These are phyloP conservation scores for Bombus cullumanus DNA, from an alignment of 1,140 invertebrate species.

Conservation along the genomic window DNA sequence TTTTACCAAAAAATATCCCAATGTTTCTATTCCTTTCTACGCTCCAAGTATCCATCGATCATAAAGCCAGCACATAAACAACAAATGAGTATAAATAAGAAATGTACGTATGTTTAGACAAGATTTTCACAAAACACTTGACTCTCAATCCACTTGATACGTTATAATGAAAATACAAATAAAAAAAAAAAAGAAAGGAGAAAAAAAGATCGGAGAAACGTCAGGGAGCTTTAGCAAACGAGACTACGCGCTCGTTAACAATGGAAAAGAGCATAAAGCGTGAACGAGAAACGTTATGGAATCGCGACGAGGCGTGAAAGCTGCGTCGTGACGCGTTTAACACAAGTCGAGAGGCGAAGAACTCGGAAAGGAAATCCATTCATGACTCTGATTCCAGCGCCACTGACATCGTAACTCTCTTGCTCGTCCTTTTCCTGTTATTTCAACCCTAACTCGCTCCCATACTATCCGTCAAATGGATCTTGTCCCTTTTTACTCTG, in stretches of 20 bases:
- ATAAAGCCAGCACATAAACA: not conserved
- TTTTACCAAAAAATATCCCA: not conserved
- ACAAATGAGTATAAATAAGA: not conserved
- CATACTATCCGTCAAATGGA: not conserved
- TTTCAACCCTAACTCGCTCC: not conserved
- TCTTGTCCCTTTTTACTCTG: slow-evolving; percentile 1
- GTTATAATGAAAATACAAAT: too few relatives aligned
- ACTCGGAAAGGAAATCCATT: not conserved
- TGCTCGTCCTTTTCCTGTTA: not conserved
- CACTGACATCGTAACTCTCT: slow-evolving; percentile 2
- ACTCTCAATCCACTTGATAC: not conserved
- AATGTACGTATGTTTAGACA: not conserved
- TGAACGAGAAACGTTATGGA: not conserved
- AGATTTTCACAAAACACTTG: not conserved
- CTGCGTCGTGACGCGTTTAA: slow-evolving; percentile 3
- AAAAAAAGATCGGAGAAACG: not conserved
- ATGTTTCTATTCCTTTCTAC: not conserved
- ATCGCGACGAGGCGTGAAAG: not conserved
- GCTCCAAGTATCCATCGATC: not conserved
- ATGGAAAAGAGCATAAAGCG: not conserved
- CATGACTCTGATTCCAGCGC: slow-evolving; percentile 1
- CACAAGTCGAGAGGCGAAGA: not conserved
- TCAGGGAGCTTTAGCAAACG: not conserved
- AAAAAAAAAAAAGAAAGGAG: not conserved
- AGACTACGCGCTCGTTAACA: not conserved